Evolutionary conservation across 2,888 invertebrate species (phyloP).

Genomic region (Tachina lurida): DNA sequence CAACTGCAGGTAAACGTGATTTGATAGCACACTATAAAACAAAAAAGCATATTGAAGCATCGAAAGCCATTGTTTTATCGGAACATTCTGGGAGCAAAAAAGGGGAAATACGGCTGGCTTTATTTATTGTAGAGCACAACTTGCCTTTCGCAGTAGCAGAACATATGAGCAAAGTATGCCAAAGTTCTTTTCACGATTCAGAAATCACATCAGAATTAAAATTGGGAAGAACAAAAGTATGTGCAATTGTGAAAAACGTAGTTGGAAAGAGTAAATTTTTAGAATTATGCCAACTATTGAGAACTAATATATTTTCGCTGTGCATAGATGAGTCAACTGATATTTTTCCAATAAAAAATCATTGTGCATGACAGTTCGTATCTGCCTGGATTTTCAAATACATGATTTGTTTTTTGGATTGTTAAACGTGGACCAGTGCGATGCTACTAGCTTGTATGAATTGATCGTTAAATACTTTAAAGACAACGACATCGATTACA

Average conservation of each 20-base stretch:
- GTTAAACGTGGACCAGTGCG: slow-evolving; percentile 69
- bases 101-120: slow-evolving; percentile 23
- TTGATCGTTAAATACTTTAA: too few relatives aligned
- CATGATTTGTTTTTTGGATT: slow-evolving; percentile 41
- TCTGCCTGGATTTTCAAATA: slow-evolving; percentile 42
- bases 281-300: too few relatives aligned
- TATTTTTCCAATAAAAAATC: too few relatives aligned
- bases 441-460: slow-evolving; percentile 37
- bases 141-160: not conserved
- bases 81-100: slow-evolving; percentile 14
- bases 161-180: not conserved
- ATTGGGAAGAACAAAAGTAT: slow-evolving; percentile 12
- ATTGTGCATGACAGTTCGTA: too few relatives aligned
- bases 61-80: too few relatives aligned
- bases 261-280: not conserved
- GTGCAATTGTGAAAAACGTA: slow-evolving; percentile 30
- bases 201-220: slow-evolving; percentile 4
- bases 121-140: slow-evolving; percentile 3
- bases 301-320: slow-evolving; percentile 6
- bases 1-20: slow-evolving; percentile 29
- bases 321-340: too few relatives aligned
- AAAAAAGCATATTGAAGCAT: slow-evolving; percentile 17
- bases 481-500: too few relatives aligned
- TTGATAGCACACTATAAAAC: slow-evolving; percentile 9
- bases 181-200: slow-evolving; percentile 12